These are phyloP conservation scores for Dendrocincla fuliginosa DNA, from an alignment of 2,797 vertebrate genomes.

Conservation along the genomic window DNA sequence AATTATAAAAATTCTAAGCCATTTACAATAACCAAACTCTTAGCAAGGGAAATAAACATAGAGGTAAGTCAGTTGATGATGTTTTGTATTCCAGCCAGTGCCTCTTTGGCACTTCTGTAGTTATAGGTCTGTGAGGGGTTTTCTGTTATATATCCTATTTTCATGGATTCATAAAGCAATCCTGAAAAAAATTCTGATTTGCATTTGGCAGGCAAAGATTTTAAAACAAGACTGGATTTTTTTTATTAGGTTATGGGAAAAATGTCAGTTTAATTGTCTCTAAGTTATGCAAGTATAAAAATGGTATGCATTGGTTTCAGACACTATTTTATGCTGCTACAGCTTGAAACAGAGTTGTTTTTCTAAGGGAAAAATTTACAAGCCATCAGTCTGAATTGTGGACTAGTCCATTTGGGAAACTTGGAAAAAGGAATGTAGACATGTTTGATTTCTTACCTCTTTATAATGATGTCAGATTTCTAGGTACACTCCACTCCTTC, in stretches of 20 bases:
- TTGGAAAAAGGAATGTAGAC: neutral
- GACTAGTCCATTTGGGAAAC: conserved; percentile 4
- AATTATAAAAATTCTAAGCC: conserved; percentile 73
- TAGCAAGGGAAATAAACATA: conserved; percentile 68
- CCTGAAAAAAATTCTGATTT: conserved; percentile 31
- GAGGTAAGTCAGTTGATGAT: conserved; percentile 50
- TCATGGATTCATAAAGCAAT: conserved; percentile 48
- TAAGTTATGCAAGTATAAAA: conserved; percentile 44
- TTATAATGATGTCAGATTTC: neutral
- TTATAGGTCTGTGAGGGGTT: conserved; percentile 24
- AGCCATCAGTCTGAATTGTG: conserved; percentile 4
- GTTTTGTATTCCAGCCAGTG: neutral
- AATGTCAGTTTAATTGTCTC: conserved; percentile 38
- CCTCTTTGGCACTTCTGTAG: conserved; percentile 15
- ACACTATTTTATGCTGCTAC: conserved; percentile 15
- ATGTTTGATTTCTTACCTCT: neutral
- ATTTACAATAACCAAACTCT: conserved; percentile 69
- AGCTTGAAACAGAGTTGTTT: neutral
- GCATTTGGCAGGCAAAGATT: conserved; percentile 4
- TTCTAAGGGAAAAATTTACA: conserved; percentile 33
- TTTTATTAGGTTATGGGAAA: conserved; percentile 29
- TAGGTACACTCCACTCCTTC: neutral
- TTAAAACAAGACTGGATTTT: neutral
- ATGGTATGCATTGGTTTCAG: conserved; percentile 13
- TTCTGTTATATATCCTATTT: conserved; percentile 36